Base-by-base conservation (phyloP, 2,797 vertebrate genomes). In the Lithobates sylvaticus region DNA sequence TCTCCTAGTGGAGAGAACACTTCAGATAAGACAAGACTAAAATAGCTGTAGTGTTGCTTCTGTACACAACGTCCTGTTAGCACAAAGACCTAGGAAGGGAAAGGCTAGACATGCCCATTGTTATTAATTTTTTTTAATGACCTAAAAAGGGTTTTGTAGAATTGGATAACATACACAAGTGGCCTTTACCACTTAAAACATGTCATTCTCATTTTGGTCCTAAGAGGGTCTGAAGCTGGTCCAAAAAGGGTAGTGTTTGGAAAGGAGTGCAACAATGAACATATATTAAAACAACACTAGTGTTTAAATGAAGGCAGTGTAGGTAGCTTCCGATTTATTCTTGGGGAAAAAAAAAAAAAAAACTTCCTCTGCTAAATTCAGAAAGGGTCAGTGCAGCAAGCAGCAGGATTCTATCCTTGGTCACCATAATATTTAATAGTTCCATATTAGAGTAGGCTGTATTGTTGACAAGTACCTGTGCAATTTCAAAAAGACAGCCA, bases 121-220 rank as follows among this genome's bases (percentile, higher is more conserved):
- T 61, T 61, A 7, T 61, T 21, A 18, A 6, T 58, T 18, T 23
- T 23, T 61, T 23, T 64, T 81, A 16, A 65, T 67, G 61, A 13
- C 61, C 61, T 26, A 61, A 81, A 70, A 54, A 47, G 50, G 21
- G 16, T 29, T 76, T 75, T 68, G 67, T 15, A 44, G 18, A 71
- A 27, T 36, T 70, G 74, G 42, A 74, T 39, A 27, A 85, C 47
- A 72, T 81, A 86, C 44, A 76, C 70, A 44, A 80, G 61, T 36
- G 26, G 78, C 4, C 44, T 44, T 64, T n/a, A 29, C 76, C 75
- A 61, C 34, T 70, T 47, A 15, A 54, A 26, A 29, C 27, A 67
- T 26, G 36, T 47, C 50, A 86, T 54, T 71, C 34, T 83, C 27
- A 34, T n/a, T 83, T 87, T 87, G 86, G 86, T 84, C 86, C 86